Evolutionary conservation across 2,113 vertebrate species (phyloP), one percentile per base, ranked within the genome.

Genomic region (Upupa epops): DNA sequence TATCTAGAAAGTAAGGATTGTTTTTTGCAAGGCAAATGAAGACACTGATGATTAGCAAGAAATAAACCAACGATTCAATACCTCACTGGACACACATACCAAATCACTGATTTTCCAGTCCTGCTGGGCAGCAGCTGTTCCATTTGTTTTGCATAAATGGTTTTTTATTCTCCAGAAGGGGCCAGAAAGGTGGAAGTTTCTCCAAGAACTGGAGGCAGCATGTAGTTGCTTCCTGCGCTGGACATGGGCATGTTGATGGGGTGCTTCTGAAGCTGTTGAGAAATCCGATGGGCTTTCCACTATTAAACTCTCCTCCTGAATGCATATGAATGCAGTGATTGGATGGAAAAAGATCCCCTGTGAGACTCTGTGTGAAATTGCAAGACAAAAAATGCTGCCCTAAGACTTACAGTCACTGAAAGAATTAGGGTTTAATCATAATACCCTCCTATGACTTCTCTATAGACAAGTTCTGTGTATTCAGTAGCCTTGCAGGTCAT

Each of bases 21-120:
- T 92, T 95, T 95, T 96, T 94, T 95, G 89, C 89, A 92, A 94
- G 77, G 91, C 94, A 96, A 93, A 96, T 96, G 91, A 92, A 96
- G 95, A 89, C 83, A 83, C 76, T 95, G 85, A 16, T 96, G 87
- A 95, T 96, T 94, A 94, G 82, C 82, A 90, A 96, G 95, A 92
- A 96, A 81, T 89, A 96, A 91, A 94, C 95, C 89, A 92, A 94
- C 48, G 32, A 87, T 93, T 95, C 96, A 71, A 56, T 94, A 87
- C 52, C 71, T 93, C 17, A 32, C 91, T 95, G 92, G 89, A 74
- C 92, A 91, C 95, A 92, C 64, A 80, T 83, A 95, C 94, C 94
- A 89, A 83, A 88, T 85, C 64, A 78, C 77, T 94, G 87, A 42
- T 88, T 89, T 85, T 42, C 91, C 65, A 83, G 59, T 93, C 94